A percentile compares a stretch with the other conserved stretches of the same genome.
Conservation (phyloP, 2,888 invertebrate genomes). For the Orthosia gothica region DNA sequence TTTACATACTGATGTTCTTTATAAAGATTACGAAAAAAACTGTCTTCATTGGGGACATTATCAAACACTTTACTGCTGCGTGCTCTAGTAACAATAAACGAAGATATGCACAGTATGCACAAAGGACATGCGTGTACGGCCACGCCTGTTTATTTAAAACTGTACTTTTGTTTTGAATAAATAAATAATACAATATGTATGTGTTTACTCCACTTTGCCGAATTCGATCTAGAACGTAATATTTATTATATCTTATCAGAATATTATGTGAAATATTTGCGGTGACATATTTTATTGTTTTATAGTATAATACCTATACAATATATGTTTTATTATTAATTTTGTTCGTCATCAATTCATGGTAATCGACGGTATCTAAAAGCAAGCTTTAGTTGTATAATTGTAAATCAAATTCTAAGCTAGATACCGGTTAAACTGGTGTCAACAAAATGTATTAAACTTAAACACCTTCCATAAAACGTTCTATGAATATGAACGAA, state of each 20-base stretch:
- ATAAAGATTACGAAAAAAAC: conserved; percentile 16
- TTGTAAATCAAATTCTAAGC: conserved; percentile 12
- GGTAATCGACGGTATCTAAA: conserved; percentile 47
- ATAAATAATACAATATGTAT: conserved; percentile 33
- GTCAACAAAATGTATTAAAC: conserved; percentile 24
- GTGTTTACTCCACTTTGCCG: conserved; percentile 27
- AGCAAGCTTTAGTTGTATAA: not conserved
- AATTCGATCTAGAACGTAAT: conserved; percentile 40
- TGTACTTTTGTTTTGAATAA: conserved; percentile 17
- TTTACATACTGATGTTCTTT: not conserved
- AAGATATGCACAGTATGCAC: conserved; percentile 33
- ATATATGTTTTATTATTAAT: conserved; percentile 28
- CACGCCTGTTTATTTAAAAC: conserved; percentile 8
- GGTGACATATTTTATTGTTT: conserved; percentile 57
- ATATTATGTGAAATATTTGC: conserved; percentile 44
- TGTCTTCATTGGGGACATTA: conserved; percentile 17
- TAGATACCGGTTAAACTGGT: not conserved
- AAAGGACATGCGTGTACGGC: conserved; percentile 34
- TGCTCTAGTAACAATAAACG: conserved; percentile 30
- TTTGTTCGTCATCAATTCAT: conserved; percentile 30
- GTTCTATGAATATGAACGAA: conserved; percentile 44
- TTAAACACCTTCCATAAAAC: conserved; percentile 11
- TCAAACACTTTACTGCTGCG: conserved; percentile 35
- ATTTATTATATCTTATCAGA: conserved; percentile 65
- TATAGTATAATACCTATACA: conserved; percentile 31